These are phyloP conservation scores for Vicugna pacos DNA, from an alignment of 2,113 vertebrate genomes.

Conservation along the genomic window DNA sequence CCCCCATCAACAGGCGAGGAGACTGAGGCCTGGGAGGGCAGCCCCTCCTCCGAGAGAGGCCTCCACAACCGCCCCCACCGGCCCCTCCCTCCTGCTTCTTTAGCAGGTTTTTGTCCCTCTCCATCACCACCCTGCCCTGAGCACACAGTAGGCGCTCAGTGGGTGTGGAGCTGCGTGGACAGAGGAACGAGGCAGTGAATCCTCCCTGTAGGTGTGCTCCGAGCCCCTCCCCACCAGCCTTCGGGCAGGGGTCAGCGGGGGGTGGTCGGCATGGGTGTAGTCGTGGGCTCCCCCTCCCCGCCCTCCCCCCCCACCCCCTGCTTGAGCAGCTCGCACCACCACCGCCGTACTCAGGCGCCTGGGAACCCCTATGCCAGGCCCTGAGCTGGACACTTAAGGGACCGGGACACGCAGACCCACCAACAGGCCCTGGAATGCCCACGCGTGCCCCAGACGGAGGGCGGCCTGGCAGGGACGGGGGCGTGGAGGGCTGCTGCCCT, in stretches of 20 bases:
- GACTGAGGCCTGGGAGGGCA: background rate
- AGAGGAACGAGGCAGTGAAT: too few species aligned
- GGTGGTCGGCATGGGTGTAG: too few species aligned
- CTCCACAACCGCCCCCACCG: fast-evolving
- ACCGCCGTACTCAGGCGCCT: background rate
- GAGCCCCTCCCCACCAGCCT: background rate
- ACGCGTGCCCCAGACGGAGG: fast-evolving
- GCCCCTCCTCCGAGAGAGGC: background rate
- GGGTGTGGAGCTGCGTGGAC: background rate
- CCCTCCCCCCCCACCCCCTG: background rate
- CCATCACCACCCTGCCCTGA: background rate
- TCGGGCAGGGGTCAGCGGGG: too few species aligned
- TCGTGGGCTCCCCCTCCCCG: background rate
- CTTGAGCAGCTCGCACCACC: too few species aligned
- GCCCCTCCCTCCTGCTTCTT: background rate
- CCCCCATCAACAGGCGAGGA: background rate
- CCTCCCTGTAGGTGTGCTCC: too few species aligned
- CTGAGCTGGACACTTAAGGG: background rate
- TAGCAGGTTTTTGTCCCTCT: background rate
- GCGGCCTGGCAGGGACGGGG: slow-evolving; percentile 75
- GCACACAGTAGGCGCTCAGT: background rate
- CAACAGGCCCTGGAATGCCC: background rate
- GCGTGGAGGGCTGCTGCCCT: slow-evolving; percentile 81
- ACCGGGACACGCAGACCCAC: background rate
- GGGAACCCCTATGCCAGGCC: fast-evolving